Evolutionary conservation across 2,888 invertebrate species (phyloP).

Genomic region (Morinoia aosen): DNA sequence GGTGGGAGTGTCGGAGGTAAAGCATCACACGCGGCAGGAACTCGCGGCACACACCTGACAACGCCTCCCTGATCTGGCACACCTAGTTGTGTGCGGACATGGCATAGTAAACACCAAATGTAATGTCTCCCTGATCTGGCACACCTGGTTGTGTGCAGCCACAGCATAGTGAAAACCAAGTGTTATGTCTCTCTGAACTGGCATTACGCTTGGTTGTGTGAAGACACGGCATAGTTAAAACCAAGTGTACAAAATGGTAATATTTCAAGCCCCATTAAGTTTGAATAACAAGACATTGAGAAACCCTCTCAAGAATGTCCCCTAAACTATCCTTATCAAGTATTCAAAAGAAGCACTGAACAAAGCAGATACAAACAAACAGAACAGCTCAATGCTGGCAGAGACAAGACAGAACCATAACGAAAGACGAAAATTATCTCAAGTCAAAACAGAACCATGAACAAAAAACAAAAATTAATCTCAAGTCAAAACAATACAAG

Average conservation of each 20-base stretch:
- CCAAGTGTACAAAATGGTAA: background rate
- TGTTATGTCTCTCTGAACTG: background rate
- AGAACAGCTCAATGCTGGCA: too few species aligned
- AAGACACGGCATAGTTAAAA: too few species aligned
- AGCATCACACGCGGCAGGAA: slow-evolving; percentile 46
- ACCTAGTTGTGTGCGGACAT: background rate
- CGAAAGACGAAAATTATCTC: too few species aligned
- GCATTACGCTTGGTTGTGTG: background rate
- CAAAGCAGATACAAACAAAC: too few species aligned
- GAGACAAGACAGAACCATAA: too few species aligned
- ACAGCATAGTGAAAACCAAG: too few species aligned
- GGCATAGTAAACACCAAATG: background rate
- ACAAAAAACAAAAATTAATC: background rate
- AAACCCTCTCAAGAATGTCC: too few species aligned
- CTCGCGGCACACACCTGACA: slow-evolving; percentile 36
- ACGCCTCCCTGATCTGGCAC: slow-evolving; percentile 18
- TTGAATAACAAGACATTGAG: too few species aligned
- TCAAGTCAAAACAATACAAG: background rate
- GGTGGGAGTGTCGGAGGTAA: slow-evolving; percentile 12
- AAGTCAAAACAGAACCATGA: too few species aligned
- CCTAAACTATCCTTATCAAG: too few species aligned
- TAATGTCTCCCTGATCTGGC: slow-evolving; percentile 10
- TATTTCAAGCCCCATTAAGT: background rate
- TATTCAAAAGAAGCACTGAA: too few species aligned
- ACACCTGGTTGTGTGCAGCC: background rate